These are phyloP conservation scores for Phenacoccus solenopsis DNA, from an alignment of 1,140 invertebrate species.

Conservation along the genomic window DNA sequence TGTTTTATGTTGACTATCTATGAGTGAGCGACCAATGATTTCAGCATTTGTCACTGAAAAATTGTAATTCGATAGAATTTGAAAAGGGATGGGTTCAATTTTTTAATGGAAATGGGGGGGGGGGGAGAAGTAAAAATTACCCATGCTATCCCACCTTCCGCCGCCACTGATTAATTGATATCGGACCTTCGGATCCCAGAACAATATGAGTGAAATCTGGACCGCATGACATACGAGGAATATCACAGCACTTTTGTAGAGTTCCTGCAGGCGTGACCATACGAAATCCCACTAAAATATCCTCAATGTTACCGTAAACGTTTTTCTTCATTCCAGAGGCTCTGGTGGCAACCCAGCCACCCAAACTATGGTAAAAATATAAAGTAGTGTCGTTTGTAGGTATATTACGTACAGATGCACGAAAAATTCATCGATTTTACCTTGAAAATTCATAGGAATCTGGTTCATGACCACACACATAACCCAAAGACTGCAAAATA, in stretches of 20 bases:
- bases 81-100: too few species aligned
- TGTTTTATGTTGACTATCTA: too few species aligned
- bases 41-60: too few species aligned
- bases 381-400: too few species aligned
- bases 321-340: slow-evolving; percentile 99
- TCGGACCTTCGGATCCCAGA: slow-evolving; percentile 77
- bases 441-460: slow-evolving; percentile 94
- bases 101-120: too few species aligned
- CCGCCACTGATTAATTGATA: too few species aligned
- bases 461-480: slow-evolving; percentile 85
- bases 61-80: too few species aligned
- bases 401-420: too few species aligned
- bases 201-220: slow-evolving; percentile 95
- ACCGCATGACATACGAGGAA: slow-evolving; percentile 79
- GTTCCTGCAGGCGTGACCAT: slow-evolving; percentile 77
- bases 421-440: slow-evolving; percentile 35
- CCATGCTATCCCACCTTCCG: too few species aligned
- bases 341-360: slow-evolving; percentile 97
- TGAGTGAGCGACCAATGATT: too few species aligned
- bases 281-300: slow-evolving; percentile 76
- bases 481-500: slow-evolving; percentile 52
- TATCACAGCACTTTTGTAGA: slow-evolving; percentile 71
- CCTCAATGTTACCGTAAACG: slow-evolving; percentile 95
- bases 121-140: too few species aligned
- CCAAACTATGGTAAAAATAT: slow-evolving; percentile 73